Evolutionary conservation across 1,140 invertebrate genomes (phyloP), one percentile per base, ranked within the genome.

Genomic region (Drosophila novamexicana): DNA sequence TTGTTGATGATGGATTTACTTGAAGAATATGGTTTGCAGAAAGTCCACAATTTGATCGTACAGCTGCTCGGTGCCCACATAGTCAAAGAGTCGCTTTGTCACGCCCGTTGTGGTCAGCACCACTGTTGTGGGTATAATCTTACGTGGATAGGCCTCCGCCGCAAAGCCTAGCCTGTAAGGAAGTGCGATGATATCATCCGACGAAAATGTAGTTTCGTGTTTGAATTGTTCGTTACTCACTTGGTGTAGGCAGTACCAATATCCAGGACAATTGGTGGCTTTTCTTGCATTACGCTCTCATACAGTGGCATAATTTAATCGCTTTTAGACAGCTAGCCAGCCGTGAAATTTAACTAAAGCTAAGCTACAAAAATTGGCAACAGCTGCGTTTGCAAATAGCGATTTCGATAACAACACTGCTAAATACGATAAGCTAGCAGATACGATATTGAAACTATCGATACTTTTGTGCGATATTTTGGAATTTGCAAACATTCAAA

Each of bases 211-310:
- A 37, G n/a, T 50, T 22, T 16, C 1, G 18, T 10, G 7, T 32
- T 7, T 4, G 10, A 29, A 7, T 10, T 5, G 22, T 29, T 49
- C 9, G 18, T 70, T 39, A 93, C 93, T 94, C 94, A 98, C 97
- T 99, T 99, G 2, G 98, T 99, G 86, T 98, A 99, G 36, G 97
- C 97, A 44, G 94, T 94, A 42, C 98, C 98, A 71, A 99, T 96
- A 92, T 99, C 98, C 64, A 99, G 92, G 1, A 99, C 96, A 0
- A 99, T 96, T 12, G 96, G 95, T 92, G 97, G 95, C 92, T 98
- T 98, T 70, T 98, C 97, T 78, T 95, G 95, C 73, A 96, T 95
- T 64, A 96, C 94, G 29, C 95, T 94, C 93, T 98, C 97, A 88
- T 97, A 98, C 6, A 96, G 88, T 9, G 95, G 94, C 94, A 96